These are phyloP conservation scores for Tychaedon coryphoeus DNA, from an alignment of 2,113 vertebrate species.

Conservation along the genomic window DNA sequence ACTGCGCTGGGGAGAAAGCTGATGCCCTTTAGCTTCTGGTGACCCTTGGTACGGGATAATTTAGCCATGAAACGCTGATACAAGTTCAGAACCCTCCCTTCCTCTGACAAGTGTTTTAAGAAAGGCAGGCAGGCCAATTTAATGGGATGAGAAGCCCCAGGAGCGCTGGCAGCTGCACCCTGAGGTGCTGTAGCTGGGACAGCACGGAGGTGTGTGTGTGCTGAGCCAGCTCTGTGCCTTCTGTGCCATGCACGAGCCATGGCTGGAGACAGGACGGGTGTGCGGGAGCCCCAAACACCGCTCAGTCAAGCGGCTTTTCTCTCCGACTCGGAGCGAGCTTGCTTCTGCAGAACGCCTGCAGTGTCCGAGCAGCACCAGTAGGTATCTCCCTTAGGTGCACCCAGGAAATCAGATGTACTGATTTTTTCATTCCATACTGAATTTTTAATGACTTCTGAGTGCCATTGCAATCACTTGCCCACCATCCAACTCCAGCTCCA, in stretches of 20 bases:
- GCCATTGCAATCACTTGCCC: neutral
- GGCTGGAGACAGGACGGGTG: rapidly evolving
- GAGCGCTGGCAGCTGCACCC: rapidly evolving
- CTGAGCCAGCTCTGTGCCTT: neutral
- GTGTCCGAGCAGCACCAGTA: neutral
- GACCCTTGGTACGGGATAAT: neutral
- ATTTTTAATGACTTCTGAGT: neutral
- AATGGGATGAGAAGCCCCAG: rapidly evolving
- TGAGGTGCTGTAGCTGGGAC: neutral
- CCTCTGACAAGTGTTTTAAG: rapidly evolving
- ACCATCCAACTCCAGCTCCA: neutral
- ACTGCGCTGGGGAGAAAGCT: rapidly evolving
- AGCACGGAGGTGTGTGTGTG: rapidly evolving
- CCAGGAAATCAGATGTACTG: neutral
- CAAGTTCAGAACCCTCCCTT: rapidly evolving
- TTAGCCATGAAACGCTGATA: neutral
- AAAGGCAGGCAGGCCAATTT: rapidly evolving
- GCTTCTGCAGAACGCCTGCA: neutral
- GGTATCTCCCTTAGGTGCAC: neutral
- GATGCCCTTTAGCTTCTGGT: neutral
- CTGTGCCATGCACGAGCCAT: rapidly evolving
- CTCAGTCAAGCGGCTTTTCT: neutral
- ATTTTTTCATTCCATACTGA: neutral
- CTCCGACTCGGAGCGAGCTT: rapidly evolving
- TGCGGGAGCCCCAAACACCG: rapidly evolving